These are phyloP conservation scores for Ficedula albicollis DNA, from an alignment of 2,797 vertebrate genomes.

Conservation along the genomic window DNA sequence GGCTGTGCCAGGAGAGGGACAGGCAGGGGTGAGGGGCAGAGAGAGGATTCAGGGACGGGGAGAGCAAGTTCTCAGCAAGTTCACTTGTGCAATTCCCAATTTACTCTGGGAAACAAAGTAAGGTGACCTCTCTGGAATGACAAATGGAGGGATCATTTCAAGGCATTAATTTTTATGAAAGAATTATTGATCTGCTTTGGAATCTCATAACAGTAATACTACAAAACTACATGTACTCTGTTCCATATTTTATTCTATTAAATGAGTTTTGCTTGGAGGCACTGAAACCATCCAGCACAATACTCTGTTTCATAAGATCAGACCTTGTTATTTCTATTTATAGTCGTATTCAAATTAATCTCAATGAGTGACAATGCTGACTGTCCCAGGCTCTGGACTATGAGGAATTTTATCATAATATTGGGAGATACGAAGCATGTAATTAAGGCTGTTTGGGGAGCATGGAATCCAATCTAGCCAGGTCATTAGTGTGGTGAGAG, in stretches of 20 bases:
- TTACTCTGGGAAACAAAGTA: neutral
- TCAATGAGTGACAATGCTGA: constrained; percentile 59
- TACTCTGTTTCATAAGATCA: neutral
- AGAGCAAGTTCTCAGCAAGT: neutral
- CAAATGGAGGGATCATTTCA: constrained; percentile 36
- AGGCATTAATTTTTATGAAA: constrained; percentile 55
- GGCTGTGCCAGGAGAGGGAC: neutral
- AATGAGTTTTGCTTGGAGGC: constrained; percentile 37
- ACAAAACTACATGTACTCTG: neutral
- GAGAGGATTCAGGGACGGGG: neutral
- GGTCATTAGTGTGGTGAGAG: neutral
- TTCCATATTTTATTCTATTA: constrained; percentile 12
- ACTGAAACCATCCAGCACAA: neutral
- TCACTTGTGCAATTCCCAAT: neutral
- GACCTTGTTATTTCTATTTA: constrained; percentile 67
- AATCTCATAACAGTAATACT: constrained; percentile 1
- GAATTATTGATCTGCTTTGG: constrained; percentile 57
- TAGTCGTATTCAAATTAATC: constrained; percentile 65
- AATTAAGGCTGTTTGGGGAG: constrained; percentile 73
- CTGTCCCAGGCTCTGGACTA: constrained; percentile 32
- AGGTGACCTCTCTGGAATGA: constrained; percentile 54
- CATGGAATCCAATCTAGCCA: constrained; percentile 60
- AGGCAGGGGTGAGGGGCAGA: neutral
- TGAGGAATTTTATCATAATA: constrained; percentile 69
- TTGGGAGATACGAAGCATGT: constrained; percentile 61